Conservation (phyloP, 2,113 vertebrate genomes). For the Cyrtonyx montezumae region DNA sequence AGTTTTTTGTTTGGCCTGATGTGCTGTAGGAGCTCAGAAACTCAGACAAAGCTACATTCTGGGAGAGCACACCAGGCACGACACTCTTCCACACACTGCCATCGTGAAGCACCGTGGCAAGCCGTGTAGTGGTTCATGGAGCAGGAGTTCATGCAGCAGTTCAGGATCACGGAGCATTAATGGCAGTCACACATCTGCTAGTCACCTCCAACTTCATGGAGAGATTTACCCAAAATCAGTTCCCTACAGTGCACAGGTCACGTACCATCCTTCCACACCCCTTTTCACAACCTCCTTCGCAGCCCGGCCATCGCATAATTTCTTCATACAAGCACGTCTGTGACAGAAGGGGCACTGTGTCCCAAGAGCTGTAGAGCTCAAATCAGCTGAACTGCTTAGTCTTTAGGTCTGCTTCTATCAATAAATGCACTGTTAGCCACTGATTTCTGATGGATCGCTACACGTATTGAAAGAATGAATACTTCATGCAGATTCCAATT, state of each 20-base stretch:
- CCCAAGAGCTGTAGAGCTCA: not conserved
- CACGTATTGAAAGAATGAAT: not conserved
- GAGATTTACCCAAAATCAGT: not conserved
- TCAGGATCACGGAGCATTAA: not conserved
- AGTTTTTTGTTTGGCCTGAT: not conserved
- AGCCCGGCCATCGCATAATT: not conserved
- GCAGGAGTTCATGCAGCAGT: too few species aligned
- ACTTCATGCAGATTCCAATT: constrained; percentile 2
- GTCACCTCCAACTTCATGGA: not conserved
- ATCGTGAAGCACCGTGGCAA: not conserved
- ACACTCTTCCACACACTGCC: accelerated
- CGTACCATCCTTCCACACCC: not conserved
- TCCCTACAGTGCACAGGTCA: not conserved
- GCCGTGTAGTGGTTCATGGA: not conserved
- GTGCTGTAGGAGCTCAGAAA: not conserved
- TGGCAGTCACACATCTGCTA: not conserved
- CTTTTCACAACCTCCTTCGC: not conserved
- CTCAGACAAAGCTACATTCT: not conserved
- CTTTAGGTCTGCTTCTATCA: not conserved
- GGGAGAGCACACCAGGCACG: not conserved
- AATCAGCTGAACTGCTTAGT: not conserved
- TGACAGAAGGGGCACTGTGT: not conserved
- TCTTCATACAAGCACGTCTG: not conserved
- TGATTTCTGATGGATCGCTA: constrained; percentile 2
- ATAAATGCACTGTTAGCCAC: not conserved